Evolutionary conservation across 2,113 vertebrate genomes (phyloP).

Genomic region (Genyomyrus donnyi): DNA sequence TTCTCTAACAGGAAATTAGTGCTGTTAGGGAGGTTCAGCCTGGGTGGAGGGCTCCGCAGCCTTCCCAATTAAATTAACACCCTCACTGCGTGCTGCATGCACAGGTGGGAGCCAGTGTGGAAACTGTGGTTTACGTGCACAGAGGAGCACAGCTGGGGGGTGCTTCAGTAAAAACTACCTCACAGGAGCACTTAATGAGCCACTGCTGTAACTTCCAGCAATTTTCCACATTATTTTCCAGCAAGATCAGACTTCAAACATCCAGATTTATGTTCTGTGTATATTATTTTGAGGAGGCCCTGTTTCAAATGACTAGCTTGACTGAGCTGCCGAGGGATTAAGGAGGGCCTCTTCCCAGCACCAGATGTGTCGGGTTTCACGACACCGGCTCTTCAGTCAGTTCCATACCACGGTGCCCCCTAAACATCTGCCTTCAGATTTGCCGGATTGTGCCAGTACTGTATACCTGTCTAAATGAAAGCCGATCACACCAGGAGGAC

Average conservation of each 20-base stretch:
- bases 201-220: background rate
- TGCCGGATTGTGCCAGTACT: background rate
- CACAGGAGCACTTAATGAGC: background rate
- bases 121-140: background rate
- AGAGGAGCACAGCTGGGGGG: background rate
- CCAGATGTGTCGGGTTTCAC: constrained; percentile 14
- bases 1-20: background rate
- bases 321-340: constrained; percentile 6
- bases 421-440: background rate
- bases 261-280: background rate
- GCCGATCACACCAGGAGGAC: background rate
- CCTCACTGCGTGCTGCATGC: background rate
- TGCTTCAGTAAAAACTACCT: background rate
- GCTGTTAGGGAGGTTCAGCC: background rate
- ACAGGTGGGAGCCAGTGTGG: background rate
- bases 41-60: background rate
- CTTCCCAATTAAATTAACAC: background rate
- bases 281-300: background rate
- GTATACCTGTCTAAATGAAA: background rate
- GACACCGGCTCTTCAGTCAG: background rate
- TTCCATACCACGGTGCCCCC: background rate
- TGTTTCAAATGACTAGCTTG: constrained; percentile 9
- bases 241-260: background rate
- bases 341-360: background rate
- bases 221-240: background rate